Evolutionary conservation across 2,797 vertebrate species (phyloP).

Genomic region (Parotocinclus haroldoi): DNA sequence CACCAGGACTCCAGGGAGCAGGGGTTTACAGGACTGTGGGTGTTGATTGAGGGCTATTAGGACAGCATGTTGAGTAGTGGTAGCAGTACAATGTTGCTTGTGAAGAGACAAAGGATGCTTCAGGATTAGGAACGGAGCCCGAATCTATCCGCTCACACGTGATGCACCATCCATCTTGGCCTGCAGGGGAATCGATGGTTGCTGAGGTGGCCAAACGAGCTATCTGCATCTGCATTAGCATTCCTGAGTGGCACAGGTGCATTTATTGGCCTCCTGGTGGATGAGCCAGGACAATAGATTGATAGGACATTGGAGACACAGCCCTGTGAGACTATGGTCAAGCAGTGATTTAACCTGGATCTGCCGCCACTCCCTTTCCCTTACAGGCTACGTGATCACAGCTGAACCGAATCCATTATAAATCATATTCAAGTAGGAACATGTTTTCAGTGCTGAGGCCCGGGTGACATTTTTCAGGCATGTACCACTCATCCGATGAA

Average conservation of each 20-base stretch:
- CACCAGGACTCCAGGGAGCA: slow-evolving; percentile 45
- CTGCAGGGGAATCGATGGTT: slow-evolving; percentile 74
- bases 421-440: slow-evolving; percentile 17
- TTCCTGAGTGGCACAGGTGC: slow-evolving; percentile 55
- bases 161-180: slow-evolving; percentile 72
- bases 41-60: slow-evolving; percentile 21
- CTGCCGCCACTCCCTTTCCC: not conserved
- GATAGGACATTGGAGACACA: slow-evolving; percentile 72
- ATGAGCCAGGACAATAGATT: slow-evolving; percentile 74
- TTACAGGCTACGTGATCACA: slow-evolving; percentile 16
- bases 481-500: slow-evolving; percentile 13
- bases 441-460: slow-evolving; percentile 9
- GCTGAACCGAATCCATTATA: slow-evolving; percentile 17
- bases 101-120: slow-evolving; percentile 16
- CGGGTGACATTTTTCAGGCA: slow-evolving; percentile 13
- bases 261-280: slow-evolving; percentile 48
- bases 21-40: slow-evolving; percentile 8
- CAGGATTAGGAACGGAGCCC: slow-evolving; percentile 53
- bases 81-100: not conserved
- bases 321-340: slow-evolving; percentile 55
- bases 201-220: slow-evolving; percentile 74
- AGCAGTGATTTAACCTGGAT: slow-evolving; percentile 63
- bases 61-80: slow-evolving; percentile 7
- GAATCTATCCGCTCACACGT: slow-evolving; percentile 62
- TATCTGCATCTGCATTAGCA: slow-evolving; percentile 77